phyloP scores from a whole-genome alignment of 2,888 invertebrate genomes.

The Drosophila neonasuta region DNA sequence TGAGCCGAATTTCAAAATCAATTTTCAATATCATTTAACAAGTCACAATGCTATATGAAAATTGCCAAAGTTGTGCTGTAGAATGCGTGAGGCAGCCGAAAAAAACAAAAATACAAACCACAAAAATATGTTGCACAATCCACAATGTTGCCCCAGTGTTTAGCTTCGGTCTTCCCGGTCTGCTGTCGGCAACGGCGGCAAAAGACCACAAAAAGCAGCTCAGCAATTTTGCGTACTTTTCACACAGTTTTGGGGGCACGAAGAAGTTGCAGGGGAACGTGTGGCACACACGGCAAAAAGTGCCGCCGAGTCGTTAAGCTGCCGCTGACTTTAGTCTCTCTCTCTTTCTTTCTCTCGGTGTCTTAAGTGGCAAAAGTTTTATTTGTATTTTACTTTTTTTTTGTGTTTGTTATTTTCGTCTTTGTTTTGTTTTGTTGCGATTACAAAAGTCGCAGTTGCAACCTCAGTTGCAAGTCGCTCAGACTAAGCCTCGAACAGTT shows the following conservation, averaged over 20 bases:
- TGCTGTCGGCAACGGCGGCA: constrained; percentile 50
- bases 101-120: too few species aligned
- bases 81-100: constrained; percentile 37
- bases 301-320: constrained; percentile 60
- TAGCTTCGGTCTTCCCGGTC: constrained; percentile 15
- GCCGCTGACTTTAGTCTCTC: constrained; percentile 30
- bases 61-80: constrained; percentile 28
- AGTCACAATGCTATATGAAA: constrained; percentile 32
- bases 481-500: constrained; percentile 1
- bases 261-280: background rate
- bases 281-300: constrained; percentile 43
- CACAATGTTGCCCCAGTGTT: constrained; percentile 40
- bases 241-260: constrained; percentile 18
- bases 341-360: background rate
- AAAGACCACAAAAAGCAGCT: constrained; percentile 57
- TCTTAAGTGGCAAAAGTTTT: constrained; percentile 67
- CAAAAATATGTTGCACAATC: constrained; percentile 46
- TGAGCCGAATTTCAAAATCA: constrained; percentile 51
- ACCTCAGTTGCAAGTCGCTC: background rate
- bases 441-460: background rate
- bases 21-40: constrained; percentile 65
- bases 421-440: constrained; percentile 16
- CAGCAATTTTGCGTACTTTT: constrained; percentile 70
- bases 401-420: constrained; percentile 10
- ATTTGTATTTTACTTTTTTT: constrained; percentile 20